A percentile compares a stretch with the other conserved stretches of the same genome.
phyloP scores from a whole-genome alignment of 2,888 invertebrate species.

The Perithous albicinctus region DNA sequence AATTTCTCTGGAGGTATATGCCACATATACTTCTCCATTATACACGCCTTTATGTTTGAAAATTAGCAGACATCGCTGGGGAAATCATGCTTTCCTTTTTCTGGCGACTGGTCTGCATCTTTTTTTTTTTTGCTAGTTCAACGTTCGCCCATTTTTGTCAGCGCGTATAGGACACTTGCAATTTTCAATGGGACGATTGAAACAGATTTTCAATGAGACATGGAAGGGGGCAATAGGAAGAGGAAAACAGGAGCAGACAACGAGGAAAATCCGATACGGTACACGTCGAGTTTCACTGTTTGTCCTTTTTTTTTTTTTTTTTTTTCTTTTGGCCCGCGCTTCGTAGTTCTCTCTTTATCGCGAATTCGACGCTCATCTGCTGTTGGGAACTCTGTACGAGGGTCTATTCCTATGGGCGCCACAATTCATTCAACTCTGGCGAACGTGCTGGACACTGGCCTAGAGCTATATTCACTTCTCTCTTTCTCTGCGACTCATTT shows the following conservation, averaged over 20 bases:
- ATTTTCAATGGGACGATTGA: conserved; percentile 37
- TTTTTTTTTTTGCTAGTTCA: neutral
- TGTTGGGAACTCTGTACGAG: conserved; percentile 37
- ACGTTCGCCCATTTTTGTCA: neutral
- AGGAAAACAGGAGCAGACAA: conserved; percentile 38
- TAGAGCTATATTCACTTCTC: neutral
- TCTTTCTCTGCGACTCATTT: neutral
- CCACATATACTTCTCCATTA: neutral
- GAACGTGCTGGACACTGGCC: conserved; percentile 47
- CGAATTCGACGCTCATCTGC: conserved; percentile 53
- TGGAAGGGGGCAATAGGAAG: conserved; percentile 19
- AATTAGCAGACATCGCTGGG: conserved; percentile 31
- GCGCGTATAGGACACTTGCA: neutral
- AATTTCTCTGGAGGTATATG: conserved; percentile 24
- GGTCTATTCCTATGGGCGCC: conserved; percentile 61
- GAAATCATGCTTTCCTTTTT: conserved; percentile 2
- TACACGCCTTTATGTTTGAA: neutral
- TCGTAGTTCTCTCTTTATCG: conserved; percentile 39
- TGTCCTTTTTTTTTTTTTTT: no score
- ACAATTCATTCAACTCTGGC: conserved; percentile 57
- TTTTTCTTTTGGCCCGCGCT: conserved; percentile 31
- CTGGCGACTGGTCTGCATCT: neutral
- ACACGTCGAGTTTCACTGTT: conserved; percentile 42
- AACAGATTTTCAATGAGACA: conserved; percentile 50
- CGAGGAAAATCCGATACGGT: conserved; percentile 58